phyloP scores from a whole-genome alignment of 92 coral and sea anemone genomes.

The Nematostella vectensis region DNA sequence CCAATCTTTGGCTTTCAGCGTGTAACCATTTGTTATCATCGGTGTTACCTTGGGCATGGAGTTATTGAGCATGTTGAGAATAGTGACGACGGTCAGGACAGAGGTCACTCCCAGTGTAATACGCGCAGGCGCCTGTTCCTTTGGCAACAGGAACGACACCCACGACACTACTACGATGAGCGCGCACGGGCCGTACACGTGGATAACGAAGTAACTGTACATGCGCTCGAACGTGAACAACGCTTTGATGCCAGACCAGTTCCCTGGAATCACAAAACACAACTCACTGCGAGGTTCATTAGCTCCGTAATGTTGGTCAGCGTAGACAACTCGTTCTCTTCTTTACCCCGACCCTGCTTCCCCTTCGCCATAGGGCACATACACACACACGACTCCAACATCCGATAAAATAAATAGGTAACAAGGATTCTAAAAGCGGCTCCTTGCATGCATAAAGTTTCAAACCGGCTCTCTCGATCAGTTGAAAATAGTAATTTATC shows the following conservation, averaged over 20 bases:
- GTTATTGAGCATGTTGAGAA: conserved; percentile 88
- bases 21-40: too few relatives aligned
- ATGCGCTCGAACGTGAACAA: conserved; percentile 73
- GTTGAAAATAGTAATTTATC: too few relatives aligned
- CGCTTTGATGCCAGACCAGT: conserved; percentile 81
- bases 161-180: conserved; percentile 88
- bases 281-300: not conserved
- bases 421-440: too few relatives aligned
- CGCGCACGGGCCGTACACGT: conserved; percentile 95
- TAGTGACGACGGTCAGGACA: conserved; percentile 89
- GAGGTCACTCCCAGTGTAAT: conserved; percentile 93
- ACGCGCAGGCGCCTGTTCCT: conserved; percentile 96
- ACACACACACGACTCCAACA: not conserved
- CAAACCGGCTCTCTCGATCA: too few relatives aligned
- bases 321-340: too few relatives aligned
- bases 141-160: conserved; percentile 83
- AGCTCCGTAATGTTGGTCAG: not conserved
- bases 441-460: too few relatives aligned
- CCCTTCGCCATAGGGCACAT: not conserved
- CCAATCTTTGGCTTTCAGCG: too few relatives aligned
- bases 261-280: conserved; percentile 30
- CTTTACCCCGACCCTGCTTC: too few relatives aligned
- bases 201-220: conserved; percentile 91
- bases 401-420: too few relatives aligned
- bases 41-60: conserved; percentile 99